These are phyloP conservation scores for Lasaia peninsularis DNA, from an alignment of 1,140 invertebrate genomes.

Conservation along the genomic window DNA sequence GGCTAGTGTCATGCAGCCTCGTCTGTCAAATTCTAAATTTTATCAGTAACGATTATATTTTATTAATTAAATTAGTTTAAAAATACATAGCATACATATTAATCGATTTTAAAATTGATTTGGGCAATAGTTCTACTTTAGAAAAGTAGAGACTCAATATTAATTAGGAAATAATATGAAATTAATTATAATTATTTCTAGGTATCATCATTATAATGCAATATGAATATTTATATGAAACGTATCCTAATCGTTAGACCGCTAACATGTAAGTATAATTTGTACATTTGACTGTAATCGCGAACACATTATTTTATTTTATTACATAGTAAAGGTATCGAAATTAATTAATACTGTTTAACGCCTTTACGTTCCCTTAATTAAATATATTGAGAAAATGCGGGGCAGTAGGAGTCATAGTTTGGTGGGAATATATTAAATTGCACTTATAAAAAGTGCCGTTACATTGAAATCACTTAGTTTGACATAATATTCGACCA, in stretches of 20 bases:
- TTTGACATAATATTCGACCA: neutral
- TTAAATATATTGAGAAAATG: constrained; percentile 20
- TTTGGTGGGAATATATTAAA: constrained; percentile 39
- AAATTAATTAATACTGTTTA: constrained; percentile 75
- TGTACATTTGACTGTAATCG: constrained; percentile 13
- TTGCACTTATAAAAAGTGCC: constrained; percentile 11
- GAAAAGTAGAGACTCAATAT: no score
- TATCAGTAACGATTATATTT: no score
- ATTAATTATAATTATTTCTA: no score
- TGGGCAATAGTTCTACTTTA: no score
- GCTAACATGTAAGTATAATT: constrained; percentile 13
- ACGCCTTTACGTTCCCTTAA: constrained; percentile 49
- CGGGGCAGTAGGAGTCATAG: constrained; percentile 33
- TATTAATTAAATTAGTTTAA: no score
- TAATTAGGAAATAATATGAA: no score
- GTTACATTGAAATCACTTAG: neutral
- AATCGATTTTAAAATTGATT: no score
- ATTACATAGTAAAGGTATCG: constrained; percentile 59
- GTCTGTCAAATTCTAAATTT: no score
- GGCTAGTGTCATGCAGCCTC: no score
- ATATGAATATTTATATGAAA: neutral
- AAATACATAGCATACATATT: no score
- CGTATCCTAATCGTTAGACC: neutral
- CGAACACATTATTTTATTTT: constrained; percentile 30
- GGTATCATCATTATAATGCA: neutral